Evolutionary conservation across 2,797 vertebrate species (phyloP).

Genomic region (Karalla daura): DNA sequence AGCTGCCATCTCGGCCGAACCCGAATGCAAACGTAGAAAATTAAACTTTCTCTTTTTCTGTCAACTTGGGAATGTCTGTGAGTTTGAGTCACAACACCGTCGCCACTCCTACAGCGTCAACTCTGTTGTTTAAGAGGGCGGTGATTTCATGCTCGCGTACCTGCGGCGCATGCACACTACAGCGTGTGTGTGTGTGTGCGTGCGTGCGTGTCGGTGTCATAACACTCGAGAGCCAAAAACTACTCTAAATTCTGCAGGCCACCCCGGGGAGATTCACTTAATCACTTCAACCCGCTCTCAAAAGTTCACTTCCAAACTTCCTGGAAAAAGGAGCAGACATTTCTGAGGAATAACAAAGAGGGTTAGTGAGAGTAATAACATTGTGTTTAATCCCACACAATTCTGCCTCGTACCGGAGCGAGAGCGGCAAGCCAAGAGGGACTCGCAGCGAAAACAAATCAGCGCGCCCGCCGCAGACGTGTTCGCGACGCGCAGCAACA

Average conservation of each 20-base stretch:
- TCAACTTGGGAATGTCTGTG: slow-evolving; percentile 30
- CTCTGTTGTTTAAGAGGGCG: neutral
- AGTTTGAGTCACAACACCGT: neutral
- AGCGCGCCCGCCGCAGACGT: slow-evolving; percentile 32
- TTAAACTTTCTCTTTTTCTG: slow-evolving; percentile 24
- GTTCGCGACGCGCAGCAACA: slow-evolving; percentile 19
- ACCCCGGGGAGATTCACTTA: slow-evolving; percentile 70
- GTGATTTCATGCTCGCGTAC: slow-evolving; percentile 15
- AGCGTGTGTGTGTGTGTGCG: neutral
- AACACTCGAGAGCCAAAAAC: slow-evolving; percentile 42
- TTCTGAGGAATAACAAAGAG: slow-evolving; percentile 74
- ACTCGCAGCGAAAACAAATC: slow-evolving; percentile 51
- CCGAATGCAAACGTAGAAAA: too few relatives aligned
- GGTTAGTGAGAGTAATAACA: slow-evolving; percentile 68
- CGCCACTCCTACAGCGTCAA: neutral
- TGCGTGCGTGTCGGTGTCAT: slow-evolving; percentile 36
- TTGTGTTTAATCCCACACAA: slow-evolving; percentile 68
- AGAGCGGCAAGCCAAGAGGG: slow-evolving; percentile 36
- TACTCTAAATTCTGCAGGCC: slow-evolving; percentile 53
- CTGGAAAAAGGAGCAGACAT: slow-evolving; percentile 70
- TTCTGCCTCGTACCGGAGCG: slow-evolving; percentile 47
- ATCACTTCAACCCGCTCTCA: slow-evolving; percentile 69
- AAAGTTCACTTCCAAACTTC: slow-evolving; percentile 77
- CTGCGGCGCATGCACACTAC: slow-evolving; percentile 3
- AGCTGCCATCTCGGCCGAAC: too few relatives aligned